These are phyloP conservation scores for Rhinogobius similis DNA, from an alignment of 2,113 vertebrate species.

Conservation along the genomic window DNA sequence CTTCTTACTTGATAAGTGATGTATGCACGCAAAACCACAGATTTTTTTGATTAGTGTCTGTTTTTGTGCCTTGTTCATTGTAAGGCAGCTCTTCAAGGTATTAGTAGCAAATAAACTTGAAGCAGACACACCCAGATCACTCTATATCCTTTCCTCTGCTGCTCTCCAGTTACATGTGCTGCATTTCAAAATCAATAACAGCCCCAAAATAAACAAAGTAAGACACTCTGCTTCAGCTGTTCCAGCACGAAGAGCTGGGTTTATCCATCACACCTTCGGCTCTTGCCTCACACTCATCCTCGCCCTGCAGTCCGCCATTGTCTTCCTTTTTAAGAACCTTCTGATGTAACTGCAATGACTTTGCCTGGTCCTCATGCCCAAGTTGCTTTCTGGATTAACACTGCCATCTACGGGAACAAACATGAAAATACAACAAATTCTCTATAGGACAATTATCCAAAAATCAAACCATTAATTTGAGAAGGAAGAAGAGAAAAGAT, in stretches of 20 bases:
- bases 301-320: background rate
- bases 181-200: conserved; percentile 23
- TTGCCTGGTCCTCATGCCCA: background rate
- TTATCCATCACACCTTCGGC: background rate
- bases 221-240: conserved; percentile 11
- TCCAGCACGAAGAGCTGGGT: background rate
- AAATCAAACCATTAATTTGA: background rate
- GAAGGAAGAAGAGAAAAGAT: background rate
- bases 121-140: conserved; percentile 7
- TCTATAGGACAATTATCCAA: background rate
- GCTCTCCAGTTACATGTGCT: background rate
- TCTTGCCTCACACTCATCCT: background rate
- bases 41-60: background rate
- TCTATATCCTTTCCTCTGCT: conserved; percentile 2
- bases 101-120: background rate
- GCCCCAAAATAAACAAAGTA: conserved; percentile 31
- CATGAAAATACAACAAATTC: background rate
- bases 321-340: background rate
- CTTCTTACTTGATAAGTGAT: background rate
- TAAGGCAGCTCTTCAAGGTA: background rate
- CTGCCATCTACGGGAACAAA: conserved; percentile 43
- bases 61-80: background rate
- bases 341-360: background rate
- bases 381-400: background rate
- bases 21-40: background rate